A percentile compares a stretch with the other conserved stretches of the same genome.
Evolutionary conservation across 2,888 invertebrate species (phyloP).

Genomic region (Archips xylosteana): DNA sequence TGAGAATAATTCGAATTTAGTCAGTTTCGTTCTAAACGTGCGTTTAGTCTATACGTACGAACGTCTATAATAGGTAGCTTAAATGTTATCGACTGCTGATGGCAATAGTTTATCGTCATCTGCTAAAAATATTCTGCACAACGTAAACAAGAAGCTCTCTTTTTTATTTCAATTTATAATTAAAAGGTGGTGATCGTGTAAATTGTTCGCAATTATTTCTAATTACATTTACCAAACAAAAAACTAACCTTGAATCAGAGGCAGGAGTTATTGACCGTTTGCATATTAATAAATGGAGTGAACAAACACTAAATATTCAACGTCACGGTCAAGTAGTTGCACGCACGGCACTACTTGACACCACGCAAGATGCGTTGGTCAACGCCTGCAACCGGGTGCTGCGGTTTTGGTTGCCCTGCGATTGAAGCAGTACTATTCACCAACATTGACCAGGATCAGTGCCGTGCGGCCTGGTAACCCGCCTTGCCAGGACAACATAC

Average conservation of each 20-base stretch:
- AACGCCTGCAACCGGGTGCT: neutral
- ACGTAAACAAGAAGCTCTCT: neutral
- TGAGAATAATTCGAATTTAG: too few species aligned
- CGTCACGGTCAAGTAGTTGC: slow-evolving; percentile 72
- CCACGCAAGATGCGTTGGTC: slow-evolving; percentile 29
- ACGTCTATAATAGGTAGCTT: too few species aligned
- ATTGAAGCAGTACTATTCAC: neutral
- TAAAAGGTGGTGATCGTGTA: slow-evolving; percentile 42
- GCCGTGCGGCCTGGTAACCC: neutral
- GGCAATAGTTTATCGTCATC: slow-evolving; percentile 28
- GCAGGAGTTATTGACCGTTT: slow-evolving; percentile 73
- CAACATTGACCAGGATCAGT: neutral
- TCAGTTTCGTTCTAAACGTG: too few species aligned
- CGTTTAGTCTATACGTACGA: too few species aligned
- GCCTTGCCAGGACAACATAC: neutral
- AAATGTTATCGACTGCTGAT: slow-evolving; percentile 13
- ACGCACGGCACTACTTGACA: slow-evolving; percentile 56
- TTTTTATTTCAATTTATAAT: slow-evolving; percentile 4
- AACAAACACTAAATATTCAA: slow-evolving; percentile 76
- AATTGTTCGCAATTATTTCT: slow-evolving; percentile 59
- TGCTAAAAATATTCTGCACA: slow-evolving; percentile 15
- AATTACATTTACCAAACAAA: slow-evolving; percentile 61
- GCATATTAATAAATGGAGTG: slow-evolving; percentile 73
- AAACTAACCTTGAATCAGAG: slow-evolving; percentile 75
- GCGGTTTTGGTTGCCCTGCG: neutral